Conservation (phyloP, 1,140 invertebrate genomes). For the Meloidogyne chitwoodi region DNA sequence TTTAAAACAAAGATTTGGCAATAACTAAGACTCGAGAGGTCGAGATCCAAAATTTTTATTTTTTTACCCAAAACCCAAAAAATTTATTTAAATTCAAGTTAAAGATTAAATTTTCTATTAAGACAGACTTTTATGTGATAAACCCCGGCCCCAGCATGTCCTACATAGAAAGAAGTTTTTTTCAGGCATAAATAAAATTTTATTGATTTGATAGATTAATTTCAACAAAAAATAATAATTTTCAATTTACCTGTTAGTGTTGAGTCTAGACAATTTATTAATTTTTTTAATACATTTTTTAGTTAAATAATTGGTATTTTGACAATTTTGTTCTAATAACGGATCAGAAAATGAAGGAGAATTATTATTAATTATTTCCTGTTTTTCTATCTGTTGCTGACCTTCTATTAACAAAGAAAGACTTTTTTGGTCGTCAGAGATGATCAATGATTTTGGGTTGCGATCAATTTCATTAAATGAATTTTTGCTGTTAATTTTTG, state of each 20-base stretch:
- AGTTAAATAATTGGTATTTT: not conserved
- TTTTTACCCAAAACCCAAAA: too few relatives aligned
- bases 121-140: too few relatives aligned
- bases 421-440: not conserved
- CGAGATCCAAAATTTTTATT: too few relatives aligned
- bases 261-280: not conserved
- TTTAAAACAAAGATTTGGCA: too few relatives aligned
- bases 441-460: not conserved
- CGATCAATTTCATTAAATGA: not conserved
- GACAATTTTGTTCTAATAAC: not conserved
- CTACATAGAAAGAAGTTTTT: too few relatives aligned
- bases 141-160: too few relatives aligned
- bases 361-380: not conserved
- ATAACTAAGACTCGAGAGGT: too few relatives aligned
- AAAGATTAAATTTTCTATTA: too few relatives aligned
- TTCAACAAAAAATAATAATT: too few relatives aligned
- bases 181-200: too few relatives aligned
- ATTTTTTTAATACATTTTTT: not conserved
- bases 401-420: not conserved
- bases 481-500: conserved; percentile 2
- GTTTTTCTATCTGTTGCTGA: not conserved
- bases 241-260: not conserved
- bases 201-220: too few relatives aligned
- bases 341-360: not conserved
- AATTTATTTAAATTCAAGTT: too few relatives aligned